Evolutionary conservation across 1,140 invertebrate genomes (phyloP), one percentile per base, ranked within the genome.

Genomic region (Akabosia matsudoensis): DNA sequence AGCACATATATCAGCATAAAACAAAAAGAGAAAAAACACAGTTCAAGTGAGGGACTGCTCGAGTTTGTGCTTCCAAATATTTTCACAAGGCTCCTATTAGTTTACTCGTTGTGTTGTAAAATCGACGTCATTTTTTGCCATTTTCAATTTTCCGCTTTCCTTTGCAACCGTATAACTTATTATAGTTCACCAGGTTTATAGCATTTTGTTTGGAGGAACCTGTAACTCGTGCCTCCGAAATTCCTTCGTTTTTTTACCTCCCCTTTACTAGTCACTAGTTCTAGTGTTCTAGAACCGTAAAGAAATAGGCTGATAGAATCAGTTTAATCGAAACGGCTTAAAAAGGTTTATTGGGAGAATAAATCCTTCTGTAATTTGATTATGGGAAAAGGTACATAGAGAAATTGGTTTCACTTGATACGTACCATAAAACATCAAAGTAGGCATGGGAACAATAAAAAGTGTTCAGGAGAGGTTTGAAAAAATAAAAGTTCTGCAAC

Each of bases 41-140:
- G 24, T 31, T 30, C 26, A n/a, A 61, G 14, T 67, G 61, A 67
- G 26, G 28, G 61, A 31, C 61, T 67, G 61, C 30, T 67, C 61
- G 26, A 67, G 61, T 30, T 67, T 14, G 28, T 31, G 26, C 31
- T 67, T 24, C 61, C 61, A 67, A 67, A 67, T 67, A 67, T 67
- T 28, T 67, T 67, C n/a, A n/a, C n/a, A n/a, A n/a, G n/a, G n/a
- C n/a, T 67, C 28, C 61, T 31, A 10, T 45, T 45, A 45, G 7
- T 45, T 45, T 18, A 7, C 18, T 45, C 37, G 7, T 18, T 45
- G 37, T 18, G 7, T 45, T 45, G 7, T 18, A 45, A 45, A 45
- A 45, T 45, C 18, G 7, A 10, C 37, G 7, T 45, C 37, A 7
- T 7, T 45, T 45, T 45, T 45, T 45, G 18, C 18, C 37, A 45